Evolutionary conservation across 92 coral and sea anemone genomes (phyloP).

Genomic region (Desmophyllum pertusum): DNA sequence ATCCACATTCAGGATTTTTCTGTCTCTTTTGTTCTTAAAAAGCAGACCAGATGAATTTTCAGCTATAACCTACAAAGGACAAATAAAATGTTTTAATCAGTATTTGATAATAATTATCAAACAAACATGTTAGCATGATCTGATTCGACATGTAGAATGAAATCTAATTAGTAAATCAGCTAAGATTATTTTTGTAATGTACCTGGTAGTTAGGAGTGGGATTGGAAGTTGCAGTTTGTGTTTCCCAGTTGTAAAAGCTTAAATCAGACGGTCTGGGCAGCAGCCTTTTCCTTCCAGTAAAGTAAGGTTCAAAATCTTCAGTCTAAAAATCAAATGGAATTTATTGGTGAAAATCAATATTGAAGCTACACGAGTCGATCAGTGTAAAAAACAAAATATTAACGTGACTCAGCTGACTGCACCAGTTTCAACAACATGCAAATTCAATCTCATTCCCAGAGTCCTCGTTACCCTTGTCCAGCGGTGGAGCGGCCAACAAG

Average conservation of each 20-base stretch:
- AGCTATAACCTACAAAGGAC: conserved; percentile 78
- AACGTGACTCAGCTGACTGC: neutral
- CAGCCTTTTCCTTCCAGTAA: conserved; percentile 83
- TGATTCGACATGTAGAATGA: too few species aligned
- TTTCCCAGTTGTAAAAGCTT: conserved; percentile 99
- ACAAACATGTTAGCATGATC: too few species aligned
- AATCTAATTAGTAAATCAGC: too few species aligned
- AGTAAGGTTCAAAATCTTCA: conserved; percentile 98
- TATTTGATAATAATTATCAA: too few species aligned
- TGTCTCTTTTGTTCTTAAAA: conserved; percentile 93
- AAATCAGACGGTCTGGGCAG: conserved; percentile 95
- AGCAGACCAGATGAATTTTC: conserved; percentile 91
- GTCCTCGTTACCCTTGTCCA: too few species aligned
- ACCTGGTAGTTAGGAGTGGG: conserved; percentile 99
- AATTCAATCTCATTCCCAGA: too few species aligned
- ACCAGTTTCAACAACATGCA: too few species aligned
- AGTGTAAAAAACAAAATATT: neutral
- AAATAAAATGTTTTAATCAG: neutral
- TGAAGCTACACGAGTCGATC: too few species aligned
- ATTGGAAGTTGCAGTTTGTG: conserved; percentile 97
- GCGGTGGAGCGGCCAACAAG: too few species aligned
- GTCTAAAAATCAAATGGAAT: conserved; percentile 38
- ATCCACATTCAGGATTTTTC: conserved; percentile 96
- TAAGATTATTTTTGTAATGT: neutral
- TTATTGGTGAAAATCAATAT: neutral